Base-by-base conservation (phyloP, 2,888 invertebrate genomes). In the Athalia circularis region DNA sequence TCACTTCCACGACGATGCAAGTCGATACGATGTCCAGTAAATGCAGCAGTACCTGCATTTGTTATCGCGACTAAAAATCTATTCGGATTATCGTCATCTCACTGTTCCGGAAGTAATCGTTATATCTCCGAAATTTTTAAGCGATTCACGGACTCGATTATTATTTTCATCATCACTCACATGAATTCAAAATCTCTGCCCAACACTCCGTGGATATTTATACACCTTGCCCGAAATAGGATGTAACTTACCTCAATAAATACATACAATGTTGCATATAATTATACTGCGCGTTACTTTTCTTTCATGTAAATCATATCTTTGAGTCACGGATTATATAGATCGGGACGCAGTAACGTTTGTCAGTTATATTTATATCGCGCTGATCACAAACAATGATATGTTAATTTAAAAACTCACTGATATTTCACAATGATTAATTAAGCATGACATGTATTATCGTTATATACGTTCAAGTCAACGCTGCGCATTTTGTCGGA, bases 341-440 rank as follows among this genome's bases (percentile, higher is more conserved):
- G 13, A 47, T 45, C 11, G 45, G n/a, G 47, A n/a, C 43, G 47
- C 45, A 11, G 13, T 13, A 47, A 7, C 15, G 15, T 15, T 45
- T n/a, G 45, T 5, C 13, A 8, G 45, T n/a, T 72, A 13, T 48
- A 47, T 70, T n/a, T 59, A 59, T 59, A 29, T 29, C 29, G 29
- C 43, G 59, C 45, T 8, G 8, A 13, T 29, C n/a, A 15, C n/a
- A n/a, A n/a, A 47, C 45, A 72, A 59, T 72, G 13, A 8, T 13
- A 59, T 72, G 72, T n/a, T 72, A 59, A 72, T 72, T 6, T 7
- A 59, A 72, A 2, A 29, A 29, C 29, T 5, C 72, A 45, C 57
- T 43, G 47, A 72, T n/a, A 72, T 72, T 57, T 72, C 72, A 59
- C 59, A 72, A 72, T 72, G 57, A 47, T 15, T 45, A 7, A 54